phyloP scores from a whole-genome alignment of 2,797 vertebrate genomes.

The Podarcis siculus region DNA sequence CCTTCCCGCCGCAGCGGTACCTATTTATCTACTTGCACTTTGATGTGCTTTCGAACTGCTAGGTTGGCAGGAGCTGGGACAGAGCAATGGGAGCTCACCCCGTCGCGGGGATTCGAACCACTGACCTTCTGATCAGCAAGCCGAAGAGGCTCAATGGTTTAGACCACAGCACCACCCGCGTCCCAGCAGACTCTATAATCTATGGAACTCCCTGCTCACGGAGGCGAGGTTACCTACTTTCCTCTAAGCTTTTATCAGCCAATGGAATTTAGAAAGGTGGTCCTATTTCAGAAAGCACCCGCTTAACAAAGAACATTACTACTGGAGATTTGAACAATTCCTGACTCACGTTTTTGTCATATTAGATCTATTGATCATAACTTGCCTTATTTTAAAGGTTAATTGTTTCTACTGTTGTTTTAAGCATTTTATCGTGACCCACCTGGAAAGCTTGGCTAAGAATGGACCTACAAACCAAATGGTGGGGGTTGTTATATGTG shows the following conservation, averaged over 20 bases:
- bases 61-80: no score
- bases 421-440: neutral
- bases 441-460: neutral
- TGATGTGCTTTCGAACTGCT: no score
- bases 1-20: no score
- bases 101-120: accelerated
- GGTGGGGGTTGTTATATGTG: no score
- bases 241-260: neutral
- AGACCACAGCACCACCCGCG: no score
- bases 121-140: no score
- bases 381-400: neutral
- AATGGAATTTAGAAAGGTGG: neutral
- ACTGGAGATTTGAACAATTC: neutral
- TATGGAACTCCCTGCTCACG: neutral
- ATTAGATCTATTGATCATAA: neutral
- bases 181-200: no score
- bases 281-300: neutral
- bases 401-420: neutral
- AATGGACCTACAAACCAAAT: no score
- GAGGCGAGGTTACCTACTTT: neutral
- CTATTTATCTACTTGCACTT: no score
- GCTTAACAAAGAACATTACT: neutral
- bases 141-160: no score
- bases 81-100: no score
- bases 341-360: neutral